These are phyloP conservation scores for Amorpha juglandis DNA, from an alignment of 2,888 invertebrate species.

Conservation along the genomic window DNA sequence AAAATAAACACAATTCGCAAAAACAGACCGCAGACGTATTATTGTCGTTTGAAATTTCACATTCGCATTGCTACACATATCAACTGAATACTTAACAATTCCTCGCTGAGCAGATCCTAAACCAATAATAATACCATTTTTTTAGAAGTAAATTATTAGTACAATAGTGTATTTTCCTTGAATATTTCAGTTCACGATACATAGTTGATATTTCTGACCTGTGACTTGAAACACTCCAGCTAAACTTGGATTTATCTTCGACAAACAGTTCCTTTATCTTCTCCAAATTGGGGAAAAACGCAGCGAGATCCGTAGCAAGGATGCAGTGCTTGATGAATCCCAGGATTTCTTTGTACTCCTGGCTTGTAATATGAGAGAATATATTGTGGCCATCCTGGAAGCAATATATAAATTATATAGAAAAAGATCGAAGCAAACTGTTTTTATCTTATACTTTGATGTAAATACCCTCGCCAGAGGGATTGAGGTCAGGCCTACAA, in stretches of 20 bases:
- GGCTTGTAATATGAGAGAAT: slow-evolving; percentile 88
- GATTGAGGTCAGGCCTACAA: too few relatives aligned
- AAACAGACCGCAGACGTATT: neutral
- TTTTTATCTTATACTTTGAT: neutral
- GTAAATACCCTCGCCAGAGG: neutral
- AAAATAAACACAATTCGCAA: neutral
- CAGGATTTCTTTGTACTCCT: slow-evolving; percentile 91
- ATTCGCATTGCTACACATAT: too few relatives aligned
- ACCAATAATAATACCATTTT: too few relatives aligned
- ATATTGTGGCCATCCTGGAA: slow-evolving; percentile 93
- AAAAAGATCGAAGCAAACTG: neutral
- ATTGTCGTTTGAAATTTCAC: too few relatives aligned
- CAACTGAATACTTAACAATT: too few relatives aligned
- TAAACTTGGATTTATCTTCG: slow-evolving; percentile 83
- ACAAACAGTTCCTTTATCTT: slow-evolving; percentile 77
- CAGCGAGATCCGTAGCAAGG: slow-evolving; percentile 92
- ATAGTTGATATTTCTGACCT: slow-evolving; percentile 51
- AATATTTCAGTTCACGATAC: too few relatives aligned
- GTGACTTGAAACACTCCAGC: slow-evolving; percentile 87
- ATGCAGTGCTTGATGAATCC: slow-evolving; percentile 92
- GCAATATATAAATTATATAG: slow-evolving; percentile 26
- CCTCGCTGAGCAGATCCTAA: too few relatives aligned
- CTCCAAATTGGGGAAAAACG: slow-evolving; percentile 91
- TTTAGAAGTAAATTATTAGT: too few relatives aligned
- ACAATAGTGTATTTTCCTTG: too few relatives aligned